phyloP scores from a whole-genome alignment of 2,888 invertebrate genomes.

The Gymnoscelis rufifasciata region DNA sequence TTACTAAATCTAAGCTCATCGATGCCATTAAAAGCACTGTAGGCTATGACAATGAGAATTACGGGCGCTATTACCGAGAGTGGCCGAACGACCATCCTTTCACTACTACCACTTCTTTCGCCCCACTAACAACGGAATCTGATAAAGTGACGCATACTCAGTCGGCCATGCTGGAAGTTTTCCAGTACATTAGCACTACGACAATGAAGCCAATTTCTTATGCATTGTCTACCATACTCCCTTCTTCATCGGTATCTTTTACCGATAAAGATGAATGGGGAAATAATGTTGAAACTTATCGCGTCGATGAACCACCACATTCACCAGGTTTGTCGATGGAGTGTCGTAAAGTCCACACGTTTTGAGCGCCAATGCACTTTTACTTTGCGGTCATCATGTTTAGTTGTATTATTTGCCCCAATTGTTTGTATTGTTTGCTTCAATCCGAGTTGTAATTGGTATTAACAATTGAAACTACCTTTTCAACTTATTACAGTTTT shows the following conservation, averaged over 20 bases:
- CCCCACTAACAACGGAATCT: conserved; percentile 64
- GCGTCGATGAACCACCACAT: conserved; percentile 76
- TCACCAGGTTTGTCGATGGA: conserved; percentile 76
- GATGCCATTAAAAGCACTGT: conserved; percentile 73
- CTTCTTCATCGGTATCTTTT: conserved; percentile 55
- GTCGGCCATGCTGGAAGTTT: conserved; percentile 74
- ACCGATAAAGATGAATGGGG: conserved; percentile 72
- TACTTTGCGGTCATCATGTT: conserved; percentile 50
- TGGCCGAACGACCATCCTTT: conserved; percentile 77
- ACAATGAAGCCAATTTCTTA: conserved; percentile 70
- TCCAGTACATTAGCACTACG: conserved; percentile 73
- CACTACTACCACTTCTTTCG: conserved; percentile 68
- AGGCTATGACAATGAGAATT: conserved; percentile 66
- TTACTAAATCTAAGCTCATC: conserved; percentile 72
- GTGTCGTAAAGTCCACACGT: conserved; percentile 60
- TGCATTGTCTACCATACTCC: conserved; percentile 58
- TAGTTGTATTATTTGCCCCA: conserved; percentile 18
- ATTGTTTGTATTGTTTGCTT: conserved; percentile 12
- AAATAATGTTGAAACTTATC: conserved; percentile 71
- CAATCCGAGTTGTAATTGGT: conserved; percentile 2
- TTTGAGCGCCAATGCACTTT: conserved; percentile 64
- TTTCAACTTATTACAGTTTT: conserved; percentile 14
- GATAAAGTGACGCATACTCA: conserved; percentile 72
- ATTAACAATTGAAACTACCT: conserved; percentile 4
- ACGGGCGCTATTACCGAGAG: conserved; percentile 62